Evolutionary conservation across 2,888 invertebrate genomes (phyloP).

Genomic region (Ichneumon xanthorius): DNA sequence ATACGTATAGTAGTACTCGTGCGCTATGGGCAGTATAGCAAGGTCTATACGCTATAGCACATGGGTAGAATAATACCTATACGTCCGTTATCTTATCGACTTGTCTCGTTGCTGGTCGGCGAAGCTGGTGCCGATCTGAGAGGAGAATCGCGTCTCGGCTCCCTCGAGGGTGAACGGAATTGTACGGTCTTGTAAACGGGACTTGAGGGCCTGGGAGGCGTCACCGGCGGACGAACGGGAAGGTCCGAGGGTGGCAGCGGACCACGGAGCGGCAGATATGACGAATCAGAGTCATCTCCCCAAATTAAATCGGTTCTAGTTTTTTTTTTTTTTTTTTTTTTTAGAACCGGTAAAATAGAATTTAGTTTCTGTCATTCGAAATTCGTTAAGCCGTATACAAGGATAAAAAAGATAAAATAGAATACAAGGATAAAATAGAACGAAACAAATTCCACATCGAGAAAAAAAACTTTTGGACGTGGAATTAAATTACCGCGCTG

Average conservation of each 20-base stretch:
- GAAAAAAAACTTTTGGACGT: not conserved
- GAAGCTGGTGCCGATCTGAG: conserved; percentile 65
- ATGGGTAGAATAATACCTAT: not conserved
- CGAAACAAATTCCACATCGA: not conserved
- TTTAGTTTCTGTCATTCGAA: conserved; percentile 4
- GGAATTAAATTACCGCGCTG: not conserved
- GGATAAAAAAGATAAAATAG: too few species aligned
- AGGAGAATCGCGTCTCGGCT: conserved; percentile 67
- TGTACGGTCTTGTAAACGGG: conserved; percentile 70
- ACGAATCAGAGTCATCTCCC: conserved; percentile 53
- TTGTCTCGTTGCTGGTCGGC: conserved; percentile 50
- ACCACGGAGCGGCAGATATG: conserved; percentile 72
- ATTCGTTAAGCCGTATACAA: not conserved
- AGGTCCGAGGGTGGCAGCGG: conserved; percentile 75
- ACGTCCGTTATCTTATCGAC: conserved; percentile 42
- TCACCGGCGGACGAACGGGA: conserved; percentile 71
- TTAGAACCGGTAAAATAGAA: not conserved
- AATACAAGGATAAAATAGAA: not conserved
- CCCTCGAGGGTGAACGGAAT: conserved; percentile 68
- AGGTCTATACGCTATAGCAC: not conserved
- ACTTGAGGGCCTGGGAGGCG: conserved; percentile 63
- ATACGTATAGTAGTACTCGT: not conserved
- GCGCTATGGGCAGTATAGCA: not conserved
- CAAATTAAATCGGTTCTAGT: conserved; percentile 38
- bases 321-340: too few species aligned